Evolutionary conservation across 2,113 vertebrate genomes (phyloP).

Genomic region (Cisticola juncidis): DNA sequence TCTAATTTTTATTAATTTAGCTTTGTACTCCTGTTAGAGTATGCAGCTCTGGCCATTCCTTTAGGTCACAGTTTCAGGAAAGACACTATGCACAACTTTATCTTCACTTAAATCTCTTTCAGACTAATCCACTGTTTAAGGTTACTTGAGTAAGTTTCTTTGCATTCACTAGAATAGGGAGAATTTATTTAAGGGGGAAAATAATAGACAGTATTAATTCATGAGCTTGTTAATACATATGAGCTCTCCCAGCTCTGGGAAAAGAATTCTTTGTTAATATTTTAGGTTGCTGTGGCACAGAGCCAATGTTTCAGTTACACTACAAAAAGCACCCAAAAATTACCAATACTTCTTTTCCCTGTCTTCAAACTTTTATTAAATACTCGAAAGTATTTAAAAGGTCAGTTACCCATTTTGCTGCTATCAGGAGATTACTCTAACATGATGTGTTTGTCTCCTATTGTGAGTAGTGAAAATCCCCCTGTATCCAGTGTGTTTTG

Average conservation of each 20-base stretch:
- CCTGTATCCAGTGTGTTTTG: conserved; percentile 86
- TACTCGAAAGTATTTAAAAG: conserved; percentile 73
- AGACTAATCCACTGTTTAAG: background rate
- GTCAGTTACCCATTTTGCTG: conserved; percentile 68
- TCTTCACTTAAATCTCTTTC: background rate
- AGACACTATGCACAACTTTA: background rate
- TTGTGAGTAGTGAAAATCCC: conserved; percentile 81
- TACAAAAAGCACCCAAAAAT: conserved; percentile 69
- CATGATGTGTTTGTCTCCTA: conserved; percentile 80
- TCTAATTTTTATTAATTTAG: background rate
- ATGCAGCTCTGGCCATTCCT: background rate
- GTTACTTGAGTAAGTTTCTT: background rate
- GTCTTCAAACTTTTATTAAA: conserved; percentile 77
- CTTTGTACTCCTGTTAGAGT: background rate
- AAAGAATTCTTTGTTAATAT: conserved; percentile 21
- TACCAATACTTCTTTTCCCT: background rate
- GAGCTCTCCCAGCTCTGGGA: background rate
- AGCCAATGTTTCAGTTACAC: conserved; percentile 43
- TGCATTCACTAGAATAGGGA: background rate
- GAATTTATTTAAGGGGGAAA: background rate
- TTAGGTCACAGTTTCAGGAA: background rate
- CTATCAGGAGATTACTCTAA: conserved; percentile 77
- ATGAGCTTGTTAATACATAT: background rate
- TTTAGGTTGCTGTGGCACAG: background rate
- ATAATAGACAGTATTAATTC: background rate